A percentile compares a stretch with the other conserved stretches of the same genome.
phyloP scores from a whole-genome alignment of 2,113 vertebrate species.

The Forbesichthys agassizii region DNA sequence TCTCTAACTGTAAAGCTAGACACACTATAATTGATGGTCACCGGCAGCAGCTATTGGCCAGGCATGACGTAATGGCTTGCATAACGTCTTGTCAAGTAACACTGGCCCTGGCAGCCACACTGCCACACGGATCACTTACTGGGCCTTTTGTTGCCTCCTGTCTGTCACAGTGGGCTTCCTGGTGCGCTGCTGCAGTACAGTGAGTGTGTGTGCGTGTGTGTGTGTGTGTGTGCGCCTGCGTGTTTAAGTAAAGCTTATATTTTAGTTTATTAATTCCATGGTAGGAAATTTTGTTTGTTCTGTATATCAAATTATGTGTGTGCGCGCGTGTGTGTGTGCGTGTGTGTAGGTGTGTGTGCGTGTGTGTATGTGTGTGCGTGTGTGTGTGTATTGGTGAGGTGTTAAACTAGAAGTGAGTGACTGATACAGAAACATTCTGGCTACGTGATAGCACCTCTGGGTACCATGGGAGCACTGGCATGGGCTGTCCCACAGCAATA shows the following conservation, averaged over 20 bases:
- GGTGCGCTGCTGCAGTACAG: slow-evolving; percentile 7
- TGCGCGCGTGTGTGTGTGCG: slow-evolving; percentile 7
- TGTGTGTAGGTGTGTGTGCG: slow-evolving; percentile 4
- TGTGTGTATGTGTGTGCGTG: not conserved
- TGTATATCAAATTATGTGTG: not conserved
- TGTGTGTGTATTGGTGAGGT: not conserved
- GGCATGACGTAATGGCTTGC: slow-evolving; percentile 64
- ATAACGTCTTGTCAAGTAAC: slow-evolving; percentile 67
- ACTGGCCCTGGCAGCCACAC: slow-evolving; percentile 30
- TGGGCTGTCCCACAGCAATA: slow-evolving; percentile 1
- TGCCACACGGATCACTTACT: slow-evolving; percentile 54
- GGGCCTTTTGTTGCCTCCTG: slow-evolving; percentile 53
- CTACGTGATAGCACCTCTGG: not conserved
- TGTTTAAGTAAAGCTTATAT: slow-evolving; percentile 8
- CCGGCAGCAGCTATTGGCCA: slow-evolving; percentile 45
- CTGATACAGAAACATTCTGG: slow-evolving; percentile 28
- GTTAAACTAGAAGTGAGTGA: not conserved
- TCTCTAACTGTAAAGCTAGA: slow-evolving; percentile 38
- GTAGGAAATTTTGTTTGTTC: slow-evolving; percentile 1
- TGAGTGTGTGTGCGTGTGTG: slow-evolving; percentile 14
- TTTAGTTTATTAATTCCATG: slow-evolving; percentile 8
- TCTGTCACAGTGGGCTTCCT: slow-evolving; percentile 42
- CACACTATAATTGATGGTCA: slow-evolving; percentile 50
- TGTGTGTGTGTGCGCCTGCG: slow-evolving; percentile 4
- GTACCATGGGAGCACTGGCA: not conserved